Percentiles rank a stretch among this genome's conserved stretches.
phyloP scores from a whole-genome alignment of 2,888 invertebrate species.

The Achlya flavicornis region DNA sequence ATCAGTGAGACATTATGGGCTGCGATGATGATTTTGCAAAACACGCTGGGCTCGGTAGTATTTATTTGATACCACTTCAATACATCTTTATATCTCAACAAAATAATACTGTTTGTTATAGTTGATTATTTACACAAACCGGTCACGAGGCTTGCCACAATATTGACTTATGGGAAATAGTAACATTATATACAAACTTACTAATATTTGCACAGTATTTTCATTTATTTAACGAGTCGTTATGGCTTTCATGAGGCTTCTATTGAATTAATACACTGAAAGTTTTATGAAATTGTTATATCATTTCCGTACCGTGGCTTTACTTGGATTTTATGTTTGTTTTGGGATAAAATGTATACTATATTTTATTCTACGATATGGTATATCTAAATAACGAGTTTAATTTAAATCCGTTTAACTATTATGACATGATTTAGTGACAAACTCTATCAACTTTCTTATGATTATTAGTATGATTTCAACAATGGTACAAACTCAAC shows the following conservation, averaged over 20 bases:
- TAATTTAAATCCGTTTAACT: too few relatives aligned
- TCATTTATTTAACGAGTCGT: constrained; percentile 16
- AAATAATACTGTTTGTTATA: not conserved
- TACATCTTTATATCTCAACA: not conserved
- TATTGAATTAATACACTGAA: not conserved
- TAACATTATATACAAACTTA: constrained; percentile 19
- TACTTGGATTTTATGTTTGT: too few relatives aligned
- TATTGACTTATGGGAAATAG: constrained; percentile 39
- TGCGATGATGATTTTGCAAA: too few relatives aligned
- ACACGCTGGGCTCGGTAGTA: not conserved
- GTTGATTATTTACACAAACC: constrained; percentile 36
- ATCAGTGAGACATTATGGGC: too few relatives aligned
- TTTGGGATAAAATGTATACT: too few relatives aligned
- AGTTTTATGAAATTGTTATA: not conserved
- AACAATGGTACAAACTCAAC: too few relatives aligned
- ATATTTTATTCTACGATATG: too few relatives aligned
- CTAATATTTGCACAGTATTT: constrained; percentile 36
- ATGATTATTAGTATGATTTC: too few relatives aligned
- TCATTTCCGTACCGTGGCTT: not conserved
- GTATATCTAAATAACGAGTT: too few relatives aligned
- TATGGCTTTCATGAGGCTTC: not conserved
- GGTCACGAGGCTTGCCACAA: constrained; percentile 19
- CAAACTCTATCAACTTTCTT: too few relatives aligned
- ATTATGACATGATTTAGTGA: too few relatives aligned
- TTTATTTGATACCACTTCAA: not conserved